These are phyloP conservation scores for Prorops nasuta DNA, from an alignment of 1,140 invertebrate genomes.

Conservation along the genomic window DNA sequence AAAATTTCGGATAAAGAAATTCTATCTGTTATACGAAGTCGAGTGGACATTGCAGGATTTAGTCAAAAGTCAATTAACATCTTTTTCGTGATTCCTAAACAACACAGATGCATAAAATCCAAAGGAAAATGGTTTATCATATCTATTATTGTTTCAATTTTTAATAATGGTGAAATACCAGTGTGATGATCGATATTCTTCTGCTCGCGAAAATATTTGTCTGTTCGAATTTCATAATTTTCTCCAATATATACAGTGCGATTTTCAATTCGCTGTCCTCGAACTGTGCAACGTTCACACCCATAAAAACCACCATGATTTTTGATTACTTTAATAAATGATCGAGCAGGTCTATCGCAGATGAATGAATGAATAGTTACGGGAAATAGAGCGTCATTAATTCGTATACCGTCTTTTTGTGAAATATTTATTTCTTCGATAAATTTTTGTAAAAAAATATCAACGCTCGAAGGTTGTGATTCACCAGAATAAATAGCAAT, in stretches of 20 bases:
- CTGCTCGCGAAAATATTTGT: constrained; percentile 7
- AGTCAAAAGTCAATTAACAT: neutral
- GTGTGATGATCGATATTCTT: neutral
- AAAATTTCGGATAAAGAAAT: neutral
- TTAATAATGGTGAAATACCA: neutral
- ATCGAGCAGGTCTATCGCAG: constrained; percentile 8
- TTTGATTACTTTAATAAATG: constrained; percentile 7
- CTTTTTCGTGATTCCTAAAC: neutral
- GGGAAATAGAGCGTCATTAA: neutral
- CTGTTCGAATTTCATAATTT: neutral
- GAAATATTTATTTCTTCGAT: constrained; percentile 14
- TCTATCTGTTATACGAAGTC: neutral
- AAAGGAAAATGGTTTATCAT: neutral
- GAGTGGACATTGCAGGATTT: neutral
- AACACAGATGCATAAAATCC: neutral
- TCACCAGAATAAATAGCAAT: constrained; percentile 9
- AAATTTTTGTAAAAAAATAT: constrained; percentile 10
- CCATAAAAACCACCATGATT: constrained; percentile 6
- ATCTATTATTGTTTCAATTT: neutral
- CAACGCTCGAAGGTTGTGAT: neutral
- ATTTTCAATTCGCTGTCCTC: neutral
- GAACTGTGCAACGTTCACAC: constrained; percentile 11
- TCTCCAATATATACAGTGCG: constrained; percentile 1
- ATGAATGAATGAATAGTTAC: constrained; percentile 10
- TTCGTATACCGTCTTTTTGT: constrained; percentile 3